These are phyloP conservation scores for Pyrrhia umbra DNA, from an alignment of 2,888 invertebrate genomes.

Conservation along the genomic window DNA sequence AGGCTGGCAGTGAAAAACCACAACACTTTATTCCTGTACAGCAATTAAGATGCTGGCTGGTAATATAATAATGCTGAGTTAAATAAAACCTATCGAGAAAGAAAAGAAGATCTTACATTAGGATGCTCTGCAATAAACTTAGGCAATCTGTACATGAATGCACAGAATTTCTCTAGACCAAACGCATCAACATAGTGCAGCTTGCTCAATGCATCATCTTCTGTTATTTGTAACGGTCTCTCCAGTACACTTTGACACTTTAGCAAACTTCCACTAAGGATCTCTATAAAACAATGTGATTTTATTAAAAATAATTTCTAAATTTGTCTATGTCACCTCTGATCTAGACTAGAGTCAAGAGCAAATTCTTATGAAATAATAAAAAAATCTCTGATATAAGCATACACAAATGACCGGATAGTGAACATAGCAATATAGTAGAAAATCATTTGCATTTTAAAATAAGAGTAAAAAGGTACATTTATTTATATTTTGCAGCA, in stretches of 20 bases:
- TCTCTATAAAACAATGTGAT: constrained; percentile 78
- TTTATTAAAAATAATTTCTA: too few species aligned
- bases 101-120: constrained; percentile 69
- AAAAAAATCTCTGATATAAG: too few species aligned
- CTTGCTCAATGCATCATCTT: constrained; percentile 76
- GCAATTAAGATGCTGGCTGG: too few species aligned
- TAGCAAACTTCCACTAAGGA: constrained; percentile 74
- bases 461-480: too few species aligned
- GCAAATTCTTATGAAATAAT: too few species aligned
- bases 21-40: background rate
- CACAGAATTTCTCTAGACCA: constrained; percentile 82
- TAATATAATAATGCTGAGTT: background rate
- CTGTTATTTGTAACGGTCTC: constrained; percentile 61
- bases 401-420: too few species aligned
- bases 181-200: constrained; percentile 84
- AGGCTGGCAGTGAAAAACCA: background rate
- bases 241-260: constrained; percentile 76
- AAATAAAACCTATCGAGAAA: background rate
- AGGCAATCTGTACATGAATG: constrained; percentile 76
- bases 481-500: too few species aligned
- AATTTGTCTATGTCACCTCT: too few species aligned
- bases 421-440: too few species aligned
- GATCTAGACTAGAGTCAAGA: background rate
- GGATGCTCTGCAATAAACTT: constrained; percentile 72
- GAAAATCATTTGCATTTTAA: too few species aligned